A percentile compares a stretch with the other conserved stretches of the same genome.
These are phyloP conservation scores for sheep (Ovis aries) DNA, from an alignment of 2,113 vertebrate genomes.

Conservation along the genomic window DNA sequence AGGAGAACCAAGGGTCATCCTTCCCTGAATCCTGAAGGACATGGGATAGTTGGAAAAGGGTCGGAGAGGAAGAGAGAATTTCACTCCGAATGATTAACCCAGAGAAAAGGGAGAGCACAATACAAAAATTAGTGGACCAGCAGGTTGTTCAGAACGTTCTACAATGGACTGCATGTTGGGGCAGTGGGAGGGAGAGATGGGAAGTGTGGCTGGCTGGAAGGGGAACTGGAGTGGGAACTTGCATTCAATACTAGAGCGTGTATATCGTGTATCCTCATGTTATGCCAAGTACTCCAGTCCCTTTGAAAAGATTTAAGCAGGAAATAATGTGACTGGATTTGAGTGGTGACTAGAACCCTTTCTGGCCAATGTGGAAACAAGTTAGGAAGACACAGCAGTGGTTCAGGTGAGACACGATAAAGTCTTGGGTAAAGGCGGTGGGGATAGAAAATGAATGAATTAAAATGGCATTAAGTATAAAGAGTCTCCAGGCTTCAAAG, in stretches of 20 bases:
- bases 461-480: background rate
- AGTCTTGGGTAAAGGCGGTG: background rate
- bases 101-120: background rate
- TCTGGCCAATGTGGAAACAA: background rate
- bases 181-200: background rate
- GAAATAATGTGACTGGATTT: background rate
- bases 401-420: background rate
- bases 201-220: background rate
- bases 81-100: background rate
- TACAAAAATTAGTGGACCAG: background rate
- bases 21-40: background rate
- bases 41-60: background rate
- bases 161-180: background rate
- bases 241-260: background rate
- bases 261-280: background rate
- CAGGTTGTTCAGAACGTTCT: background rate
- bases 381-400: background rate
- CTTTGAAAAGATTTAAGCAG: background rate
- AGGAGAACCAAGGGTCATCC: background rate
- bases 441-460: background rate
- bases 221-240: background rate
- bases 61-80: background rate
- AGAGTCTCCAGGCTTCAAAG: background rate
- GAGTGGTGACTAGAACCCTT: background rate
- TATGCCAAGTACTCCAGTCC: background rate